Evolutionary conservation across 2,888 invertebrate species (phyloP).

Genomic region (Tinea semifulvella): DNA sequence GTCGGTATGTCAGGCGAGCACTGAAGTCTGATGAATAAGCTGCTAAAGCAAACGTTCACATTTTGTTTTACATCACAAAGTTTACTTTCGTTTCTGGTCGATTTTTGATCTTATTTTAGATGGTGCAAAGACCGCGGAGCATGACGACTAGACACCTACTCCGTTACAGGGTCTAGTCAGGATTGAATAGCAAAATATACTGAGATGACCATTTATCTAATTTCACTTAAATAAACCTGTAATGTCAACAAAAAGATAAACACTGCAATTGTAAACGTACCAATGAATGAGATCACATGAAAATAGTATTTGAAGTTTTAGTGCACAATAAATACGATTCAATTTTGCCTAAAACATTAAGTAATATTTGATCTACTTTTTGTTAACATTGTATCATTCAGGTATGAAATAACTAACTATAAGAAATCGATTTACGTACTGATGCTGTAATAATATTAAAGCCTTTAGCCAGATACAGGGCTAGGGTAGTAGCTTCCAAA

Average conservation of each 20-base stretch:
- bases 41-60: constrained; percentile 37
- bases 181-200: constrained; percentile 54
- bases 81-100: constrained; percentile 35
- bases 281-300: constrained; percentile 34
- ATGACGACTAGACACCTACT: constrained; percentile 7
- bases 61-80: constrained; percentile 39
- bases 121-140: constrained; percentile 12
- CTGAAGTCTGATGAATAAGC: constrained; percentile 22
- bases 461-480: too few relatives aligned
- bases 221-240: constrained; percentile 65
- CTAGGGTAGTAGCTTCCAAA: too few relatives aligned
- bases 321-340: not conserved
- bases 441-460: too few relatives aligned
- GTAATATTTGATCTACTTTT: constrained; percentile 1
- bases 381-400: constrained; percentile 4
- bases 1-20: constrained; percentile 3
- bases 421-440: too few relatives aligned
- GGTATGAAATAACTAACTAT: constrained; percentile 9
- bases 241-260: constrained; percentile 59
- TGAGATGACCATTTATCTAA: constrained; percentile 64
- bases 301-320: too few relatives aligned
- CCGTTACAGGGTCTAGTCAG: constrained; percentile 2
- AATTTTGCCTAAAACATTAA: not conserved
- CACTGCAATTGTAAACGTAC: constrained; percentile 35
- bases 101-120: constrained; percentile 35